Percentiles rank a stretch among this genome's conserved stretches.
These are phyloP conservation scores for Sminthopsis crassicaudata DNA, from an alignment of 2,113 vertebrate genomes.

Conservation along the genomic window DNA sequence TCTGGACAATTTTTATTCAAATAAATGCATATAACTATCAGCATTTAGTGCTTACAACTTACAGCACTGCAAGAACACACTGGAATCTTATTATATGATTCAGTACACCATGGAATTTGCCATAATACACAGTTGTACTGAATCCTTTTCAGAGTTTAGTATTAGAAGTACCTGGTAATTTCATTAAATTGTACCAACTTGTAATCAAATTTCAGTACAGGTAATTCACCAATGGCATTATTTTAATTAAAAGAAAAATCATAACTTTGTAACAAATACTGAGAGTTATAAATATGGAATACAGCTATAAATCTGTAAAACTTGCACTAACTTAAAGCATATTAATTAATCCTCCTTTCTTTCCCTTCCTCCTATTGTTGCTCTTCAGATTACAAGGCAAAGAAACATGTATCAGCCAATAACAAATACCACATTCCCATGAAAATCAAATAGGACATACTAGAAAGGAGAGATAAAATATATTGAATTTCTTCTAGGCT, in stretches of 20 bases:
- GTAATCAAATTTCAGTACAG: constrained; percentile 29
- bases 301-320: constrained; percentile 40
- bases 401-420: constrained; percentile 32
- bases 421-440: constrained; percentile 32
- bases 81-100: not conserved
- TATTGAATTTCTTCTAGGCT: not conserved
- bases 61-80: not conserved
- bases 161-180: constrained; percentile 36
- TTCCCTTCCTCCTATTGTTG: not conserved
- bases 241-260: constrained; percentile 6
- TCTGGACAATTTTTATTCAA: constrained; percentile 14
- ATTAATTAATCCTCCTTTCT: constrained; percentile 32
- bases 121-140: constrained; percentile 33
- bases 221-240: constrained; percentile 33
- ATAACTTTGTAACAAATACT: not conserved
- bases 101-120: constrained; percentile 32
- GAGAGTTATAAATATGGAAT: constrained; percentile 10
- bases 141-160: constrained; percentile 41
- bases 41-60: not conserved
- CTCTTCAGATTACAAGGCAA: constrained; percentile 21
- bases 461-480: constrained; percentile 27
- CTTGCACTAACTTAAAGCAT: constrained; percentile 10
- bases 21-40: constrained; percentile 42
- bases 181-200: constrained; percentile 4
- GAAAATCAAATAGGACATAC: not conserved